These are phyloP conservation scores for Syngnathus typhle DNA, from an alignment of 2,113 vertebrate species.

Conservation along the genomic window DNA sequence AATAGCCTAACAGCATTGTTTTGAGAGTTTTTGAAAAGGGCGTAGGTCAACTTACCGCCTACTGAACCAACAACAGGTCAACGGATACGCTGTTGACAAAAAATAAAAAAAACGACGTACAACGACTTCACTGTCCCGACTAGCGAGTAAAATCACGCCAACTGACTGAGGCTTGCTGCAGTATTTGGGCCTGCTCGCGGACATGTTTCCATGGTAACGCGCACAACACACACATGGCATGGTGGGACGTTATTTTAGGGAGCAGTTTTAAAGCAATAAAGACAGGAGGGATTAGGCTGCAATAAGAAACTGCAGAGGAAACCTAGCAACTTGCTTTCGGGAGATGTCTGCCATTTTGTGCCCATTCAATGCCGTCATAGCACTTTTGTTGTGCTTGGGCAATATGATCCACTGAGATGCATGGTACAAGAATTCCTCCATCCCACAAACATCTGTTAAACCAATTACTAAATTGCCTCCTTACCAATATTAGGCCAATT, in stretches of 20 bases:
- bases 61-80: neutral
- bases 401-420: too few relatives aligned
- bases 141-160: constrained; percentile 17
- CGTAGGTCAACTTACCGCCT: neutral
- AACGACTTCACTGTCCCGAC: constrained; percentile 7
- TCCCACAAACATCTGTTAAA: too few relatives aligned
- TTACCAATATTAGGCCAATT: too few relatives aligned
- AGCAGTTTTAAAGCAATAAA: constrained; percentile 16
- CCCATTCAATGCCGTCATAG: neutral
- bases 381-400: neutral
- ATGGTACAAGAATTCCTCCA: too few relatives aligned
- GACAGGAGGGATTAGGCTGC: neutral
- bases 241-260: constrained; percentile 16
- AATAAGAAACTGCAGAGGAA: constrained; percentile 7
- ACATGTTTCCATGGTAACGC: constrained; percentile 36
- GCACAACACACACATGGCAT: constrained; percentile 13
- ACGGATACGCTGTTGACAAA: neutral
- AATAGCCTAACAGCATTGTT: neutral
- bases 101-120: neutral
- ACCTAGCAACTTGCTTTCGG: neutral
- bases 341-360: neutral
- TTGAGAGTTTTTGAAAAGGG: neutral
- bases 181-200: constrained; percentile 12
- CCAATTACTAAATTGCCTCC: too few relatives aligned
- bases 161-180: constrained; percentile 5